phyloP scores from a whole-genome alignment of 2,113 vertebrate genomes.

The Psophia crepitans region DNA sequence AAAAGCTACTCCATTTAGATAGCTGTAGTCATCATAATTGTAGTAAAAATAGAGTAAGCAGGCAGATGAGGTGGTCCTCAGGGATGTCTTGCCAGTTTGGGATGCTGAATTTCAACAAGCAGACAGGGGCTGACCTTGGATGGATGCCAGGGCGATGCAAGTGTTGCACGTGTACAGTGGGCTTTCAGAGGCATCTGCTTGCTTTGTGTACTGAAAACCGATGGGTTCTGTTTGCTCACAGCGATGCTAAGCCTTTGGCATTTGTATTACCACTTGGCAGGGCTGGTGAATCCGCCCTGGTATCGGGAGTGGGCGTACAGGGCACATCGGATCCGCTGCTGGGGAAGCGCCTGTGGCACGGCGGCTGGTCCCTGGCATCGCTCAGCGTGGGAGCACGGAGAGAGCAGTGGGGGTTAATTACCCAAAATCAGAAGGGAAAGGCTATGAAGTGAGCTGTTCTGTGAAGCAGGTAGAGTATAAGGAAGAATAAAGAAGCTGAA shows the following conservation, averaged over 20 bases:
- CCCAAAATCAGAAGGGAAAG: not conserved
- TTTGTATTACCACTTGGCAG: not conserved
- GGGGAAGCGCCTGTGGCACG: not conserved
- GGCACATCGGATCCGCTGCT: not conserved
- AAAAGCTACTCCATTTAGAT: not conserved
- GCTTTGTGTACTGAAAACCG: not conserved
- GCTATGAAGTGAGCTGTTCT: not conserved
- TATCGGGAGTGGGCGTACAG: not conserved
- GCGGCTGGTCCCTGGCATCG: not conserved
- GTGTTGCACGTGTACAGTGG: fast-evolving
- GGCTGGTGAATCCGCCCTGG: not conserved
- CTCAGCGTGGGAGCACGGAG: not conserved
- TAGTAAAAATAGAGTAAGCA: not conserved
- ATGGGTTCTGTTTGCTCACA: not conserved
- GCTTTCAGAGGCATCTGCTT: not conserved
- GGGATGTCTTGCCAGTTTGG: not conserved
- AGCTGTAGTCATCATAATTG: not conserved
- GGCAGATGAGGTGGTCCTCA: not conserved
- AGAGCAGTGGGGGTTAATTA: not conserved
- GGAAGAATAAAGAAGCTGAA: not conserved
- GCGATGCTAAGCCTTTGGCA: not conserved
- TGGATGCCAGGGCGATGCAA: not conserved
- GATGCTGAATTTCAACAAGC: not conserved
- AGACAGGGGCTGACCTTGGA: not conserved
- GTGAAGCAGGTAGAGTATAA: not conserved